Evolutionary conservation across 2,888 invertebrate genomes (phyloP).

Genomic region (Actias luna): DNA sequence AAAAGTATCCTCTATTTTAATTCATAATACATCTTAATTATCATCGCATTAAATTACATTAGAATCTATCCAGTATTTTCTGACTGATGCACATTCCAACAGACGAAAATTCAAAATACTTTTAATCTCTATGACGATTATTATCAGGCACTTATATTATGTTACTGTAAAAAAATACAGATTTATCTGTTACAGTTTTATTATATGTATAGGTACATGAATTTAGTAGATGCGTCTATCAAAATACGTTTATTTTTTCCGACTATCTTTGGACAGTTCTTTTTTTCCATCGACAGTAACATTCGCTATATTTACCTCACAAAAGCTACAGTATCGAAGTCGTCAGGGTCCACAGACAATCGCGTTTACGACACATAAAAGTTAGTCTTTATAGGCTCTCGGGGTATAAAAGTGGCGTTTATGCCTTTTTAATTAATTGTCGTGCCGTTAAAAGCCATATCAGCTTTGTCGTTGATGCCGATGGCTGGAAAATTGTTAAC

Average conservation of each 20-base stretch:
- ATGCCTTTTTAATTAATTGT: conserved; percentile 81
- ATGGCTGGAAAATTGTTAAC: conserved; percentile 73
- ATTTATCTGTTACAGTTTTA: neutral
- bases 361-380: conserved; percentile 82
- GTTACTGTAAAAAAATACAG: neutral
- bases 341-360: conserved; percentile 75
- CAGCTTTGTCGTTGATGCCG: conserved; percentile 71
- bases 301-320: conserved; percentile 42
- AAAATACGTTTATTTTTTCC: neutral
- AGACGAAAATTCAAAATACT: too few species aligned
- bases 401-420: conserved; percentile 80
- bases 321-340: conserved; percentile 57
- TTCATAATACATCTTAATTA: too few species aligned
- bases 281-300: conserved; percentile 14
- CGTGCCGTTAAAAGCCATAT: conserved; percentile 75
- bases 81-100: too few species aligned
- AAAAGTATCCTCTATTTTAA: too few species aligned
- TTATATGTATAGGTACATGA: too few species aligned
- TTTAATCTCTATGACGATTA: neutral
- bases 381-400: conserved; percentile 80
- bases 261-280: too few species aligned
- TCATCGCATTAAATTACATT: too few species aligned
- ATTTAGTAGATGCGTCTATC: too few species aligned
- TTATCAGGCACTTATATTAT: neutral
- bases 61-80: too few species aligned